Evolutionary conservation across 2,113 vertebrate species (phyloP), one percentile per base, ranked within the genome.

Genomic region (Pardalotus punctatus): DNA sequence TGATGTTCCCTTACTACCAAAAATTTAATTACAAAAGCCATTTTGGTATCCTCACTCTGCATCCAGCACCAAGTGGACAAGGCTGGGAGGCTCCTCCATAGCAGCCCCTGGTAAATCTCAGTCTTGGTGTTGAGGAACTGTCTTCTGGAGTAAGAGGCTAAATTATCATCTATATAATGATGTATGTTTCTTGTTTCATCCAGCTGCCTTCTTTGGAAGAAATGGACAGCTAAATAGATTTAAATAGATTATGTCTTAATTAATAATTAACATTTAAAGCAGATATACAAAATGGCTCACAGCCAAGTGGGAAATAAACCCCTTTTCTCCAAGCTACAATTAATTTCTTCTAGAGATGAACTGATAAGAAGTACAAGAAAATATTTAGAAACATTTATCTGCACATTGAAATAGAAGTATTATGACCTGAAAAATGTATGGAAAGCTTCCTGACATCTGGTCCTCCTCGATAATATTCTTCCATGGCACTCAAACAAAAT

Each of bases 221-320:
- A 93, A 83, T 28, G n/a, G 78, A 88, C 70, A 86, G 73, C 43
- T 89, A 90, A 88, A 93, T 57, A 89, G 78, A 89, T 56, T 93
- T 94, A 95, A 91, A 91, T 64, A 90, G 91, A 85, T 89, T 66
- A 79, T 88, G 56, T 48, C 57, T 71, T 95, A 93, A 92, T 93
- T 96, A 93, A 94, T 92, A 96, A 94, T 94, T 96, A 94, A 93
- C 79, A 88, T 93, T 91, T 96, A 88, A 92, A 89, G 72, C 72
- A 91, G 86, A 82, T 92, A 94, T 64, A 77, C 79, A 77, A 85
- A 96, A 73, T 65, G 83, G 90, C 69, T 91, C 42, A 17, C 21
- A 81, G 71, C 81, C 88, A 97, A 95, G 57, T 86, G 83, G 65
- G 80, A 94, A 89, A 96, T 90, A 81, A 88, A 79, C 36, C 56